Conservation (phyloP, 2,113 vertebrate genomes). For the Prionailurus viverrinus region DNA sequence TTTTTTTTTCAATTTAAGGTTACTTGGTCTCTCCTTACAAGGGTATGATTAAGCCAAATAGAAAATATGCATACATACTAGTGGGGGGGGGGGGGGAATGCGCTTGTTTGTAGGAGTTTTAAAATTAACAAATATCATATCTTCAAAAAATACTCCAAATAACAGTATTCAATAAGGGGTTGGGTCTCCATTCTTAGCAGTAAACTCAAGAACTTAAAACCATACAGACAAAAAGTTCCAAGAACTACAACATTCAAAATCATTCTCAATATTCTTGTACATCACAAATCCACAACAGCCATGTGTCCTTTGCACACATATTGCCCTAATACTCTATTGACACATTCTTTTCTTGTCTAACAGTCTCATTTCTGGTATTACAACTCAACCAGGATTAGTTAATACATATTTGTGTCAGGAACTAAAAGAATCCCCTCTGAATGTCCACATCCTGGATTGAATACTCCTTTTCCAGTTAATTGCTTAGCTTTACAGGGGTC, state of each 20-base stretch:
- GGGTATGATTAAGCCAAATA: background rate
- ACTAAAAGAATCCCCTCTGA: too few species aligned
- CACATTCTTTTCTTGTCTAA: background rate
- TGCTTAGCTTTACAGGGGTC: background rate
- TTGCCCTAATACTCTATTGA: fast-evolving
- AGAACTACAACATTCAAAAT: background rate
- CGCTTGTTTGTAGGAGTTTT: conserved; percentile 52
- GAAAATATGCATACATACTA: conserved; percentile 1
- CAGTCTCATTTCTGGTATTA: background rate
- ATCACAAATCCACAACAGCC: background rate
- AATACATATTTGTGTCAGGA: background rate
- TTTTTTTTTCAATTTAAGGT: background rate
- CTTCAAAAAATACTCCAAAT: background rate
- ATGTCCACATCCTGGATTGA: background rate
- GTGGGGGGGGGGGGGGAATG: background rate
- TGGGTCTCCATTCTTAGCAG: background rate
- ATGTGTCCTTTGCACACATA: too few species aligned
- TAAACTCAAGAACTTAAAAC: background rate
- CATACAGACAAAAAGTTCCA: background rate
- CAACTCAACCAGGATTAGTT: background rate
- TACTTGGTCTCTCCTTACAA: conserved; percentile 17
- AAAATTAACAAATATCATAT: conserved; percentile 69
- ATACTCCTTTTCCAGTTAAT: too few species aligned
- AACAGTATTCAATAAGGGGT: background rate
- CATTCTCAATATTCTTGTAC: fast-evolving